Conservation (phyloP, 1,140 invertebrate genomes). For the Bombyx mori region ASM3026992v2 NC_085121.1:3898501-3899000, state of each 20-base stretch:
- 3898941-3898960: not conserved
- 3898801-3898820: not conserved
- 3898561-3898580: too few relatives aligned
- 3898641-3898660: too few relatives aligned
- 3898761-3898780: too few relatives aligned
- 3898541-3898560: too few relatives aligned
- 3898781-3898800: too few relatives aligned
- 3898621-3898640: not conserved
- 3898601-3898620: not conserved
- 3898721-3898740: too few relatives aligned
- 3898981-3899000: not conserved
- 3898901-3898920: not conserved
- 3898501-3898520: too few relatives aligned
- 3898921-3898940: not conserved
- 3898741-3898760: too few relatives aligned
- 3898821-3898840: not conserved
- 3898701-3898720: too few relatives aligned
- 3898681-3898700: too few relatives aligned
- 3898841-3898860: slow-evolving; percentile 33
- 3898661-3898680: too few relatives aligned
- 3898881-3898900: slow-evolving; percentile 1
- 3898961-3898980: not conserved
- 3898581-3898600: slow-evolving; percentile 1
- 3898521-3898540: too few relatives aligned
- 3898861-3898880: slow-evolving; percentile 36